Evolutionary conservation across 2,797 vertebrate species (phyloP).

Genomic region (Taeniopygia guttata): DNA sequence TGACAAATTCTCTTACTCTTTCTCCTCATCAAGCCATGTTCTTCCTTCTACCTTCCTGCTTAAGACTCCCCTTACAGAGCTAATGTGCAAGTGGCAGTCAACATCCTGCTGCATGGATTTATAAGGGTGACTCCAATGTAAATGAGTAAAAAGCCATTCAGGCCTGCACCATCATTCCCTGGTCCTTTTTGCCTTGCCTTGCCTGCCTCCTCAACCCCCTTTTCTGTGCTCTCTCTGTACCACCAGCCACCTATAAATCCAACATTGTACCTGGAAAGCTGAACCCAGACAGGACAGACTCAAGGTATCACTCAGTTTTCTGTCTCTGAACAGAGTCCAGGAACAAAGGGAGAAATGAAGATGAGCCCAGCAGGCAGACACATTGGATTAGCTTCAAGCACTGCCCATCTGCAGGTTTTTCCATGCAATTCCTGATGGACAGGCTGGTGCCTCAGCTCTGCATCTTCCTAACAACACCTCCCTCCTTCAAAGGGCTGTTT

Average conservation of each 20-base stretch:
- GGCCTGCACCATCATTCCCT: not conserved
- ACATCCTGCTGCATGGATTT: not conserved
- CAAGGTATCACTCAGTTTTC: not conserved
- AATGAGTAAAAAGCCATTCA: not conserved
- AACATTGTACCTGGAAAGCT: fast-evolving
- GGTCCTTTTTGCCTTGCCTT: not conserved
- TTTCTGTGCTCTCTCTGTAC: not conserved
- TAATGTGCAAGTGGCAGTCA: not conserved
- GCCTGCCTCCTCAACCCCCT: not conserved
- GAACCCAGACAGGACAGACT: not conserved
- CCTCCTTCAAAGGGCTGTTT: not conserved
- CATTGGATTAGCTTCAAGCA: not conserved
- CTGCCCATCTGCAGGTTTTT: not conserved
- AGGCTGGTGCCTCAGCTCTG: not conserved
- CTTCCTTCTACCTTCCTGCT: not conserved
- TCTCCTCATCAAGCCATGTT: not conserved
- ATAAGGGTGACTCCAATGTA: not conserved
- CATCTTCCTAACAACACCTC: not conserved
- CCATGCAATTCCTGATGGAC: not conserved
- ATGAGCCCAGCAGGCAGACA: not conserved
- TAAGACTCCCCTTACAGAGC: not conserved
- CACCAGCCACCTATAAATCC: not conserved
- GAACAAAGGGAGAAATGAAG: not conserved
- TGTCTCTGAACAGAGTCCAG: fast-evolving
- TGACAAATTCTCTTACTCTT: not conserved